Evolutionary conservation across 1,140 invertebrate genomes (phyloP), one percentile per base, ranked within the genome.

Genomic region (Leptinotarsa defecta): DNA sequence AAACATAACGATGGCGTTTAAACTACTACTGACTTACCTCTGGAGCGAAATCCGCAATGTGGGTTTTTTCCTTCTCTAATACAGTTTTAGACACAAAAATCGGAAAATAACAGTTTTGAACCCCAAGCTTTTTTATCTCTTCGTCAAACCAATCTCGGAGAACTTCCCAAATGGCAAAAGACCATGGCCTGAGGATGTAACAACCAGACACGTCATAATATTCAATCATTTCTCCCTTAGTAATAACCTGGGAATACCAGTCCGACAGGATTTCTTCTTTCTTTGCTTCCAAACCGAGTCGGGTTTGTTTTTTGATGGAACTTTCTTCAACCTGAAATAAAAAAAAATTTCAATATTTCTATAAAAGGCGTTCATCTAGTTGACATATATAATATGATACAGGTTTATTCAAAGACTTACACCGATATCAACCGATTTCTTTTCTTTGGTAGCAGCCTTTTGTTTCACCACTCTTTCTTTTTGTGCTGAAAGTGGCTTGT

Each of bases 171-270:
- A 99, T 96, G n/a, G 92, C 88, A 85, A 91, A 99, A 48, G 97
- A 93, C 97, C 97, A 99, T 1, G 97, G 98, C 48, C 98, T 91
- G 22, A 99, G 89, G 79, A 99, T 97, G 85, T 99, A 99, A 87
- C 98, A 99, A 1, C 98, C 98, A 70, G 96, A 98, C 6, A 99
- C 96, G 86, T 99, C 98, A 83, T 99, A 99, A 86, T 99, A 99
- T 85, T 99, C 98, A 57, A 99, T 99, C 91, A 99, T 91, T 88
- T 99, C 96, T 75, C 96, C 94, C 88, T 99, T 99, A 0, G 96
- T 98, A 72, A 99, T 96, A 1, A 99, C 95, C 89, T 99, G 97
- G 1, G 96, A 96, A 86, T 99, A 99, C 98, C 98, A 99, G 76
- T 99, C 97, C 0, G 97, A 89, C 8, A 99, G 87, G 86, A 98